phyloP scores from a whole-genome alignment of 2,113 vertebrate genomes.

The Dicerorhinus sumatrensis region DNA sequence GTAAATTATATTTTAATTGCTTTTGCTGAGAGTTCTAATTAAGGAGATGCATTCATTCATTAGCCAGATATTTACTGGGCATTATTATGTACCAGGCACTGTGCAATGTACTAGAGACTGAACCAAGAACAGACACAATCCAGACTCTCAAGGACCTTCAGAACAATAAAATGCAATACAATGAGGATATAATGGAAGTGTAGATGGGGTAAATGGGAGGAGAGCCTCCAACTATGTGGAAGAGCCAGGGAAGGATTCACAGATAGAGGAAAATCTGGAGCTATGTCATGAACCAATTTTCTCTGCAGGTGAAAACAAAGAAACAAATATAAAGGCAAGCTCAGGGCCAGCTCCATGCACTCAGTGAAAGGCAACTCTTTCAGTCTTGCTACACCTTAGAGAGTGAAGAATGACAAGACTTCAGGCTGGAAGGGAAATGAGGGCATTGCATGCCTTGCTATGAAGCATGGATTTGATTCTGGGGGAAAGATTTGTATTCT shows the following conservation, averaged over 20 bases:
- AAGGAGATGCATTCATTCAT: not conserved
- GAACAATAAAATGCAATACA: not conserved
- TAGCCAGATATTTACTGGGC: not conserved
- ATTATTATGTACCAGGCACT: not conserved
- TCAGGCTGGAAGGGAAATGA: not conserved
- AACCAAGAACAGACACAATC: not conserved
- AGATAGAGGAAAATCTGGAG: not conserved
- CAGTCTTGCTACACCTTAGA: too few relatives aligned
- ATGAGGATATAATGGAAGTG: not conserved
- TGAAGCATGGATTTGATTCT: not conserved
- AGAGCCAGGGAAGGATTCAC: not conserved
- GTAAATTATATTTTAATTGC: conserved; percentile 26
- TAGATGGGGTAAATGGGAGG: not conserved
- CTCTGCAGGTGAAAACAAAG: not conserved
- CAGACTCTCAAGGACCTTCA: not conserved
- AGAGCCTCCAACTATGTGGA: not conserved
- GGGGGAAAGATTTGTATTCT: not conserved
- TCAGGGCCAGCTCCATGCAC: not conserved
- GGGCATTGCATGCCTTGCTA: not conserved
- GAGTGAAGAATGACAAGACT: not conserved
- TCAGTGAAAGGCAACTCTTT: not conserved
- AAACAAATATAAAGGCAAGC: not conserved
- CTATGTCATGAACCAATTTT: not conserved
- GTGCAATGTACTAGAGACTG: not conserved
- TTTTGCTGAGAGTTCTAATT: not conserved